phyloP scores from a whole-genome alignment of 2,888 invertebrate species.

The Digitonthophagus gazella region DNA sequence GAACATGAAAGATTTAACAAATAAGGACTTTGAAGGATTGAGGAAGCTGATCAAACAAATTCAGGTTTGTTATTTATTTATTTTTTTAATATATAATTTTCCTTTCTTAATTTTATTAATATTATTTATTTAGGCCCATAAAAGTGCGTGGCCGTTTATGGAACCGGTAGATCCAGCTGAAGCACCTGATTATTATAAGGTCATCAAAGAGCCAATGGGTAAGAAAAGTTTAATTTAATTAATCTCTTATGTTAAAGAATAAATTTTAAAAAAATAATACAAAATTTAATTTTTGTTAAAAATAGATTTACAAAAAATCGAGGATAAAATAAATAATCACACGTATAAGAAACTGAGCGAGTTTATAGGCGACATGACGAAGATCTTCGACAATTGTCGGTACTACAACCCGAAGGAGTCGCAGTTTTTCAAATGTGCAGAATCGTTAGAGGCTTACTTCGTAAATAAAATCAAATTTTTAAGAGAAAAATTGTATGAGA shows the following conservation, averaged over 20 bases:
- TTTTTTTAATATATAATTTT: neutral
- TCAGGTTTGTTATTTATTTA: conserved; percentile 56
- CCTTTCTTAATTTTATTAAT: neutral
- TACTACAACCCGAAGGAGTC: conserved; percentile 96
- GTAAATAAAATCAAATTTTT: conserved; percentile 89
- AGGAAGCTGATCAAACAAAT: conserved; percentile 86
- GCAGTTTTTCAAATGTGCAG: conserved; percentile 94
- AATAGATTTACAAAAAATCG: conserved; percentile 89
- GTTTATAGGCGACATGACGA: conserved; percentile 96
- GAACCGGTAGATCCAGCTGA: conserved; percentile 95
- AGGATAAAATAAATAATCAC: conserved; percentile 78
- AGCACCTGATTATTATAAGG: conserved; percentile 95
- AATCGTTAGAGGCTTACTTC: conserved; percentile 92
- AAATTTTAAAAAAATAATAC: neutral
- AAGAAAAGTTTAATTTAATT: conserved; percentile 45
- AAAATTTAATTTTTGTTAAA: conserved; percentile 7
- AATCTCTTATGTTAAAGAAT: neutral
- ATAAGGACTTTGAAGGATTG: conserved; percentile 78
- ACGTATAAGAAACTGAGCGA: conserved; percentile 86
- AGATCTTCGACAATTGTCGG: conserved; percentile 98
- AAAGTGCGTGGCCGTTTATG: conserved; percentile 97
- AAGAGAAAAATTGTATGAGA: conserved; percentile 78
- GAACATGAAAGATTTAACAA: conserved; percentile 80
- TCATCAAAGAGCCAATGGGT: conserved; percentile 96
- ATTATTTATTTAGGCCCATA: conserved; percentile 68